phyloP scores from a whole-genome alignment of 2,888 invertebrate species.

The Syrista parreyssii region DNA sequence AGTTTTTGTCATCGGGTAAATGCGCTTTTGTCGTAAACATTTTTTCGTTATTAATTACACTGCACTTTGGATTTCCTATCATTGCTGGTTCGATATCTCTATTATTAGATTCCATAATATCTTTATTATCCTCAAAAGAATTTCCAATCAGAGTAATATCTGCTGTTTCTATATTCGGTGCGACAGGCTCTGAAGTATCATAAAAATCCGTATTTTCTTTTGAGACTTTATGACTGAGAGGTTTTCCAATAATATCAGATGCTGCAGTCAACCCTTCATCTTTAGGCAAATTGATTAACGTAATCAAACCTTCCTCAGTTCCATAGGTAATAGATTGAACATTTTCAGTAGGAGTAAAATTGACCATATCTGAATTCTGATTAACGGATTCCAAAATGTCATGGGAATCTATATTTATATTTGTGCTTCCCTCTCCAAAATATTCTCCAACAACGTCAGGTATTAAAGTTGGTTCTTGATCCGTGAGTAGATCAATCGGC shows the following conservation, averaged over 20 bases:
- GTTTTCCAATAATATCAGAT: not conserved
- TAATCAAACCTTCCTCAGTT: not conserved
- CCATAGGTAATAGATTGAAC: not conserved
- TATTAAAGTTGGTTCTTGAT: not conserved
- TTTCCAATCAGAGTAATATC: not conserved
- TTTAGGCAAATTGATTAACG: not conserved
- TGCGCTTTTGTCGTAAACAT: not conserved
- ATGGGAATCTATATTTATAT: not conserved
- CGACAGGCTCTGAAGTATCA: not conserved
- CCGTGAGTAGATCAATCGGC: not conserved
- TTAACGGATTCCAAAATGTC: not conserved
- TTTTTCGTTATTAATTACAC: not conserved
- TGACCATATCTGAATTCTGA: not conserved
- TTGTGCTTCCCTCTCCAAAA: not conserved
- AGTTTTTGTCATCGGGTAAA: constrained; percentile 23
- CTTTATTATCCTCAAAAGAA: not conserved
- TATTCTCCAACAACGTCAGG: not conserved
- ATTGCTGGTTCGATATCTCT: not conserved
- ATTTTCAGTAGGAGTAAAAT: not conserved
- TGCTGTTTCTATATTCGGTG: not conserved
- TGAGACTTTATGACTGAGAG: not conserved
- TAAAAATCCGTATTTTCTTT: not conserved
- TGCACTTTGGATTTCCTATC: not conserved
- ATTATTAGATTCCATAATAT: not conserved
- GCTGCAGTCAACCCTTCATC: not conserved